phyloP scores from a whole-genome alignment of 2,888 invertebrate species.

The Hipparchia sbordonii region DNA sequence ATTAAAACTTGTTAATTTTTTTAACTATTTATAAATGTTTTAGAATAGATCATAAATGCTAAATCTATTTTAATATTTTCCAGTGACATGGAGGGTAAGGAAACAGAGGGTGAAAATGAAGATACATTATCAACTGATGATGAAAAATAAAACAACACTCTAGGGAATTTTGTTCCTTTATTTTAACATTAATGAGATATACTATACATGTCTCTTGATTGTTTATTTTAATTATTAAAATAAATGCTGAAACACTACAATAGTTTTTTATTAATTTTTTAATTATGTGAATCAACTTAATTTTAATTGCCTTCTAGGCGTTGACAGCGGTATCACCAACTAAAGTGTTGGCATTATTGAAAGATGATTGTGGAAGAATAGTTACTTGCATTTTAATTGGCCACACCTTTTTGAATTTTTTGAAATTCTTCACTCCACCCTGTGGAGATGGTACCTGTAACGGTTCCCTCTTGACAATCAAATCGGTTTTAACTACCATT shows the following conservation, averaged over 20 bases:
- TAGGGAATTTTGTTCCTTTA: slow-evolving; percentile 21
- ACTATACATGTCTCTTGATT: slow-evolving; percentile 15
- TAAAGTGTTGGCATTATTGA: not conserved
- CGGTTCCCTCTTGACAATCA: slow-evolving; percentile 69
- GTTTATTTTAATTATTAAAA: slow-evolving; percentile 18
- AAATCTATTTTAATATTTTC: slow-evolving; percentile 33
- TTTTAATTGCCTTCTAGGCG: slow-evolving; percentile 1
- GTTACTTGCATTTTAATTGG: slow-evolving; percentile 67
- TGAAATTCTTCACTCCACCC: slow-evolving; percentile 62
- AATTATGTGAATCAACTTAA: not conserved
- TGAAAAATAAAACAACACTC: slow-evolving; percentile 28
- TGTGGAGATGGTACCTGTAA: slow-evolving; percentile 46
- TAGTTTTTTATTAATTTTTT: slow-evolving; percentile 1
- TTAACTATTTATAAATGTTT: no score
- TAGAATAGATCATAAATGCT: not conserved
- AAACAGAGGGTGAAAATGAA: slow-evolving; percentile 36
- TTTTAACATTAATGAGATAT: slow-evolving; percentile 16
- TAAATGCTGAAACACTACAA: slow-evolving; percentile 19
- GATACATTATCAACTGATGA: slow-evolving; percentile 33
- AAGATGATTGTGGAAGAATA: slow-evolving; percentile 51
- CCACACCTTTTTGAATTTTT: slow-evolving; percentile 77
- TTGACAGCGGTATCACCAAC: not conserved
- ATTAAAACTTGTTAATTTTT: no score
- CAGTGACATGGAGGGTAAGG: slow-evolving; percentile 45
- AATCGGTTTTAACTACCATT: slow-evolving; percentile 59